Evolutionary conservation across 2,113 vertebrate species (phyloP).

Genomic region (Pimephales promelas): DNA sequence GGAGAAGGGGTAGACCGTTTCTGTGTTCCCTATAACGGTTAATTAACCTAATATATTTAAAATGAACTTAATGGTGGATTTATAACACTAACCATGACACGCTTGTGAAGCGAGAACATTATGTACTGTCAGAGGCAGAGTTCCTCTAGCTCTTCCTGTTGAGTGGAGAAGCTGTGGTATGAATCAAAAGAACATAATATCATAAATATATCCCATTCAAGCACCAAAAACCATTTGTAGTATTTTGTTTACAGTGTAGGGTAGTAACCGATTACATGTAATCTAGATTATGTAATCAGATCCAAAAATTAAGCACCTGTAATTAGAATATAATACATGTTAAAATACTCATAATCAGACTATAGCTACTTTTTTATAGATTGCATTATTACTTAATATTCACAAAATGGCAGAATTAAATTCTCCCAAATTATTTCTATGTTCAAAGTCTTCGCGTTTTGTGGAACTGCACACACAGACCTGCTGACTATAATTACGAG

Average conservation of each 20-base stretch:
- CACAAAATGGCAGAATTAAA: too few relatives aligned
- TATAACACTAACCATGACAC: conserved; percentile 85
- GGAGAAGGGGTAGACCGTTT: neutral
- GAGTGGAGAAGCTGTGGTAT: conserved; percentile 81
- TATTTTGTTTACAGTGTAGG: conserved; percentile 1
- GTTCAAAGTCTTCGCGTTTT: too few relatives aligned
- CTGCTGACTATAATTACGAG: too few relatives aligned
- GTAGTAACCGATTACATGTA: too few relatives aligned
- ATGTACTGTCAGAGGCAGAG: conserved; percentile 86
- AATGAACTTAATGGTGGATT: neutral
- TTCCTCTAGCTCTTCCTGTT: conserved; percentile 80
- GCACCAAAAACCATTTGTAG: neutral
- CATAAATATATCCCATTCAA: neutral
- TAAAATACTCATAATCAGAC: too few relatives aligned
- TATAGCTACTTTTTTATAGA: too few relatives aligned
- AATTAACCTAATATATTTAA: neutral
- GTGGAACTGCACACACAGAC: too few relatives aligned
- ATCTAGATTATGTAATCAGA: too few relatives aligned
- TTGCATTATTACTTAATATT: too few relatives aligned
- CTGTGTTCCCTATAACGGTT: neutral
- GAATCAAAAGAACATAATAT: neutral
- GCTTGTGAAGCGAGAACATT: conserved; percentile 95
- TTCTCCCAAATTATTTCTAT: too few relatives aligned
- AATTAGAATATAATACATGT: too few relatives aligned
- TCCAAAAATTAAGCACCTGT: too few relatives aligned